Percentiles rank a stretch among this genome's conserved stretches.
Evolutionary conservation across 2,113 vertebrate species (phyloP).

Genomic region (Pandion haliaetus): DNA sequence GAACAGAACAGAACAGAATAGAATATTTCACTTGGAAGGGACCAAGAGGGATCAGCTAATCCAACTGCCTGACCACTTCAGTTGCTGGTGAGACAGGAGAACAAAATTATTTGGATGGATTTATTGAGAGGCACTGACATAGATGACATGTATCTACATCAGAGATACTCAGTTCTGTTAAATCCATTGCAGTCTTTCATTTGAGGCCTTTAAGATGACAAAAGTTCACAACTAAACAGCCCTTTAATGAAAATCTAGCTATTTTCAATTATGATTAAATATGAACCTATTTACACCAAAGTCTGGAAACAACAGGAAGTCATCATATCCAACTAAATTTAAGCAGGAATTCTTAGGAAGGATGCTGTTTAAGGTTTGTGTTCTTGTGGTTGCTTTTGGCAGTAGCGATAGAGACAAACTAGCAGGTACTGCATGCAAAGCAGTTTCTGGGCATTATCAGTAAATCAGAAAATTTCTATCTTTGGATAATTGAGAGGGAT

Average conservation of each 20-base stretch:
- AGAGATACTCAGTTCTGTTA: neutral
- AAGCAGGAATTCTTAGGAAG: neutral
- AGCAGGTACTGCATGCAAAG: neutral
- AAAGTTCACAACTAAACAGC: neutral
- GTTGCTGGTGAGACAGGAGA: neutral
- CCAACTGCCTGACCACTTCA: neutral
- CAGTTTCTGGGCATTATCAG: neutral
- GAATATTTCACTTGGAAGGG: neutral
- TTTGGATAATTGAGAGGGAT: neutral
- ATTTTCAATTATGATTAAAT: constrained; percentile 15
- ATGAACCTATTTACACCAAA: neutral
- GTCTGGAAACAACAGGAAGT: neutral
- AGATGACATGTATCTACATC: neutral
- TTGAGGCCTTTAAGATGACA: neutral
- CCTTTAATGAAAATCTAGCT: neutral
- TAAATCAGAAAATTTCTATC: neutral
- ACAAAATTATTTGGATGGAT: neutral
- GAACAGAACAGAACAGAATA: neutral
- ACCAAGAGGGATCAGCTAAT: neutral
- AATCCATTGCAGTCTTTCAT: neutral
- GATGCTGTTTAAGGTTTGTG: neutral
- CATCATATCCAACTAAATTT: neutral
- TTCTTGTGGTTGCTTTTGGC: neutral
- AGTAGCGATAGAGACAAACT: neutral
- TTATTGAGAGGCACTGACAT: neutral